Percentiles rank a stretch among this genome's conserved stretches.
phyloP scores from a whole-genome alignment of 2,113 vertebrate genomes.

The Cercopithecus mona region DNA sequence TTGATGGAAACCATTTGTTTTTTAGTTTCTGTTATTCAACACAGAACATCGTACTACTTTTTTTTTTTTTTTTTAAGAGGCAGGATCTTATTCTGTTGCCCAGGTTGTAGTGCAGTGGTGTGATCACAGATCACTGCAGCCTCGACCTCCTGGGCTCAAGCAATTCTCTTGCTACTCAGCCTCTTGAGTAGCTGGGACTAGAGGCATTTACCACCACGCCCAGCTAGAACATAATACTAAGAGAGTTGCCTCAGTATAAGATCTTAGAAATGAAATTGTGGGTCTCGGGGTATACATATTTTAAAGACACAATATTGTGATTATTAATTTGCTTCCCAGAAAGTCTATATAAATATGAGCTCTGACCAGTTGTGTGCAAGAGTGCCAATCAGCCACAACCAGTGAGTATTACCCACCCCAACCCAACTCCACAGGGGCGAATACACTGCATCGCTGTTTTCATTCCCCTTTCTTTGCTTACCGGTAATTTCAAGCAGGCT shows the following conservation, averaged over 20 bases:
- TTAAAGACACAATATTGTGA: neutral
- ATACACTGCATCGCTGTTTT: neutral
- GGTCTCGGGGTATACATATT: neutral
- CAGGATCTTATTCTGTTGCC: too few species aligned
- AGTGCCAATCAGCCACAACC: fast-evolving
- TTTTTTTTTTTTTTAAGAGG: too few species aligned
- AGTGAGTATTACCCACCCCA: neutral
- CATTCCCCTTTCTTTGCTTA: neutral
- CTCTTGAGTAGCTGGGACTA: too few species aligned
- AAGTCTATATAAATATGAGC: neutral
- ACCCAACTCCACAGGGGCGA: neutral
- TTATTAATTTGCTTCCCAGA: neutral
- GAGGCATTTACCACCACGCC: too few species aligned
- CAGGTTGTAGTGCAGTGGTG: too few species aligned
- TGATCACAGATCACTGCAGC: too few species aligned
- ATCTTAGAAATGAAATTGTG: neutral
- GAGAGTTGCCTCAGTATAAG: neutral
- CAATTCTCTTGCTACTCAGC: too few species aligned
- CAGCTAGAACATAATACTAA: too few species aligned
- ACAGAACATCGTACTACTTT: neutral
- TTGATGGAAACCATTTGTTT: neutral
- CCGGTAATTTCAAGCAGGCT: neutral
- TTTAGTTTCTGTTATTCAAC: neutral
- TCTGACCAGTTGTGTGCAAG: neutral
- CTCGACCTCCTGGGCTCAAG: too few species aligned